Conservation (phyloP, 64 coral and sea anemone species). For the Montipora cactus region DNA sequence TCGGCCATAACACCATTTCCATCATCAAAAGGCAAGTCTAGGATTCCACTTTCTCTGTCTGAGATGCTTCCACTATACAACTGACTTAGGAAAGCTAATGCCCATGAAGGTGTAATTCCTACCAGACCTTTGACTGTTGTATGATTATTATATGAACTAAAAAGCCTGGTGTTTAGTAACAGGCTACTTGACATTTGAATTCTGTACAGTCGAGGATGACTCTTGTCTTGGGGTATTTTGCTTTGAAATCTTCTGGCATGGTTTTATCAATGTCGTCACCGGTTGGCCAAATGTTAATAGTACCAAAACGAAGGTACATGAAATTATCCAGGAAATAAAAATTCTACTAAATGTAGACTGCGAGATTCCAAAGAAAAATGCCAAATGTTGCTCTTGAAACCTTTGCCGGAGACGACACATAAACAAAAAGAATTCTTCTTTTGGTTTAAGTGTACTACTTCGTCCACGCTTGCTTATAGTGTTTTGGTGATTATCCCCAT, state of each 20-base stretch:
- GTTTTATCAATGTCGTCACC: neutral
- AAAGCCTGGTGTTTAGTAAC: neutral
- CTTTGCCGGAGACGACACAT: too few relatives aligned
- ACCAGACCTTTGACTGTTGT: neutral
- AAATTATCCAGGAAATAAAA: neutral
- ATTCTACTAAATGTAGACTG: neutral
- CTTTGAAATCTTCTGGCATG: conserved; percentile 36
- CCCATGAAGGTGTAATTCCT: neutral
- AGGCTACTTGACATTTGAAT: neutral
- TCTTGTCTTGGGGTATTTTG: conserved; percentile 9
- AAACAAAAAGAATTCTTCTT: neutral
- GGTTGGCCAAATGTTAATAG: conserved; percentile 24
- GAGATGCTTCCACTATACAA: neutral
- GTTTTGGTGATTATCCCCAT: too few relatives aligned
- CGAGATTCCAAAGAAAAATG: too few relatives aligned
- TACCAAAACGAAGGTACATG: neutral
- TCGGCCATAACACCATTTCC: neutral
- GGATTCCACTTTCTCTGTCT: neutral
- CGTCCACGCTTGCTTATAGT: too few relatives aligned
- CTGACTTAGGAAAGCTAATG: neutral
- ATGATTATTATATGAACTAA: neutral
- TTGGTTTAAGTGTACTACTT: too few relatives aligned
- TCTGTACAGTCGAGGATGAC: conserved; percentile 35
- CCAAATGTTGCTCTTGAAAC: too few relatives aligned
- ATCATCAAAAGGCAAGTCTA: neutral